A percentile compares a stretch with the other conserved stretches of the same genome.
phyloP scores from a whole-genome alignment of 2,888 invertebrate species.

The Melinopterus prodromus region DNA sequence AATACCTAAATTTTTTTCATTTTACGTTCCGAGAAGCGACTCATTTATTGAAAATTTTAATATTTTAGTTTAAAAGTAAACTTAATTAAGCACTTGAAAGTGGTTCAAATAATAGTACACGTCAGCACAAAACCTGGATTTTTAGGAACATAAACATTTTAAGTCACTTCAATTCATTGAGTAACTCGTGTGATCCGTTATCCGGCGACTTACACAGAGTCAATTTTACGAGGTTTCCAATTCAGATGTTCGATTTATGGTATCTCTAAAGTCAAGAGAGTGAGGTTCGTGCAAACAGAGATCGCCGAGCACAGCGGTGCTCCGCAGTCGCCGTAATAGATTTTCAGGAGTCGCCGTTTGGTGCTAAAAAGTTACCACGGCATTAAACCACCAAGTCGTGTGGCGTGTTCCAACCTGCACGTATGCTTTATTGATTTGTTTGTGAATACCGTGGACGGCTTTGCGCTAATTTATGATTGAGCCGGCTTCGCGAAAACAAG shows the following conservation, averaged over 20 bases:
- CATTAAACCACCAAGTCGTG: background rate
- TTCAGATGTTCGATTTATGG: conserved; percentile 4
- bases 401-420: background rate
- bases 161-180: background rate
- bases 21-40: no score
- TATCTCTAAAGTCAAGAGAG: background rate
- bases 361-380: background rate
- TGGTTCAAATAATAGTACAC: no score
- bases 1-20: no score
- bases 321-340: background rate
- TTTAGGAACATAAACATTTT: background rate
- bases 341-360: background rate
- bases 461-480: background rate
- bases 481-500: background rate
- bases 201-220: background rate
- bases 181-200: background rate
- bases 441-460: background rate
- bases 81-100: no score
- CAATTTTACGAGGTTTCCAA: background rate
- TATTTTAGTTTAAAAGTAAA: no score
- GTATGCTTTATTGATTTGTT: conserved; percentile 4
- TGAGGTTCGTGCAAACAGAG: background rate
- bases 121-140: no score
- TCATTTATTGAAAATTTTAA: no score
- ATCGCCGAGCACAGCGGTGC: background rate